A percentile compares a stretch with the other conserved stretches of the same genome.
These are phyloP conservation scores for Andrena flavipes DNA, from an alignment of 2,888 invertebrate species.

Conservation along the genomic window DNA sequence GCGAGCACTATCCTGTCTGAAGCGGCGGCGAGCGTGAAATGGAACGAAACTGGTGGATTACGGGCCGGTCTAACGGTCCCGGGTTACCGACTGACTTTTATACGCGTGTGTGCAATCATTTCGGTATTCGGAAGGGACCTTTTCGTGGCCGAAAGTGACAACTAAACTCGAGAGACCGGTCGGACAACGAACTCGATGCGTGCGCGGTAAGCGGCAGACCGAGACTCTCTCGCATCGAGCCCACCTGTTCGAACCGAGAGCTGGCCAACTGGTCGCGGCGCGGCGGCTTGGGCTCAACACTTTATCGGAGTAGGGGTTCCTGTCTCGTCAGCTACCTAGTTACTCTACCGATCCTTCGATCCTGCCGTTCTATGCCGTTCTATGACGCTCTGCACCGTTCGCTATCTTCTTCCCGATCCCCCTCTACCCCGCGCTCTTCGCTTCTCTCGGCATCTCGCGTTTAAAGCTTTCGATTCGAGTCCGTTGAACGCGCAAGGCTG, in stretches of 20 bases:
- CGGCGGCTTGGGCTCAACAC: conserved; percentile 7
- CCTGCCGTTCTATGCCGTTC: conserved; percentile 32
- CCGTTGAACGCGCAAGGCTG: conserved; percentile 23
- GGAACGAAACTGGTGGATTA: neutral
- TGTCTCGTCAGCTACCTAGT: conserved; percentile 38
- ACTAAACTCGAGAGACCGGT: conserved; percentile 45
- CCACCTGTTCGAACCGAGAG: conserved; percentile 69
- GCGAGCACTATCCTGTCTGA: neutral
- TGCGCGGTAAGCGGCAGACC: conserved; percentile 72
- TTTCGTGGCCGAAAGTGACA: conserved; percentile 32
- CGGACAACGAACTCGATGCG: conserved; percentile 82
- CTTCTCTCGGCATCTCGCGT: neutral
- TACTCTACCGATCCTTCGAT: conserved; percentile 50
- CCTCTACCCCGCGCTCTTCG: neutral
- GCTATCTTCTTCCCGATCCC: neutral
- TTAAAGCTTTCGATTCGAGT: conserved; percentile 11
- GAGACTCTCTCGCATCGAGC: conserved; percentile 68
- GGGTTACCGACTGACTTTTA: conserved; percentile 1
- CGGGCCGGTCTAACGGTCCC: conserved; percentile 19
- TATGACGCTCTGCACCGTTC: conserved; percentile 3
- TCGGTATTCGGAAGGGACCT: conserved; percentile 10
- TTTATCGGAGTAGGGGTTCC: conserved; percentile 62
- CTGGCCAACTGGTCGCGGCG: conserved; percentile 53
- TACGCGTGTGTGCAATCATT: conserved; percentile 3
- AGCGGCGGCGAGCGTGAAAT: neutral